Evolutionary conservation across 2,888 invertebrate genomes (phyloP), one percentile per base, ranked within the genome.

Genomic region (Eumerus sabulonum): DNA sequence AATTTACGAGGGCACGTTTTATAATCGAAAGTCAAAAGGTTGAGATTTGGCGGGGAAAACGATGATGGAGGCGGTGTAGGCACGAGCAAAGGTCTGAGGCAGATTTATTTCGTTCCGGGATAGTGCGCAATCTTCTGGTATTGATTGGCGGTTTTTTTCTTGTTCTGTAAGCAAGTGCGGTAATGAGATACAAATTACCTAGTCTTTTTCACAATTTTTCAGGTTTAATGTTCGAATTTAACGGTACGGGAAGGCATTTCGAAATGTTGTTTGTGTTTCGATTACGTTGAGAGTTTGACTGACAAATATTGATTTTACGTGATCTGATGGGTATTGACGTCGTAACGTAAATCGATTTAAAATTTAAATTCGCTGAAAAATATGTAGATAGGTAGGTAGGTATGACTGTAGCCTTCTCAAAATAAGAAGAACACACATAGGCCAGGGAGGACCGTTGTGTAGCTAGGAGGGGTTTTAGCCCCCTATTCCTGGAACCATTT

Each of bases 301-400:
- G 45, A n/a, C 53, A 18, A 53, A 68, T 59, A 45, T 38, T 59
- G 44, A 35, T 14, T 36, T 44, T 59, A 50, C 44, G 44, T 53
- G 36, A 36, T n/a, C 27, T 2, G 27, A 4, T 7, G 27, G 7
- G 27, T 27, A 7, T 27, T 27, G 2, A 27, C 27, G 27, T 27
- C 27, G 27, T 27, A 27, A 27, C 27, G 27, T 27, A 27, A 27
- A 27, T 27, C 27, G 2, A 27, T 7, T 27, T 27, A 27, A 27
- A 27, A 27, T 27, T 27, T 7, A 27, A 7, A 4, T 27, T 27
- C 27, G 27, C 27, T n/a, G n/a, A 27, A 27, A 27, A 7, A 27
- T 27, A 27, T 27, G 27, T 7, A 27, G 7, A 27, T n/a, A n/a
- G n/a, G n/a, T n/a, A n/a, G n/a, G n/a, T n/a, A n/a, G n/a, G n/a